Conservation (phyloP, 1,140 invertebrate genomes). For the Odontomachus brunneus region DNA sequence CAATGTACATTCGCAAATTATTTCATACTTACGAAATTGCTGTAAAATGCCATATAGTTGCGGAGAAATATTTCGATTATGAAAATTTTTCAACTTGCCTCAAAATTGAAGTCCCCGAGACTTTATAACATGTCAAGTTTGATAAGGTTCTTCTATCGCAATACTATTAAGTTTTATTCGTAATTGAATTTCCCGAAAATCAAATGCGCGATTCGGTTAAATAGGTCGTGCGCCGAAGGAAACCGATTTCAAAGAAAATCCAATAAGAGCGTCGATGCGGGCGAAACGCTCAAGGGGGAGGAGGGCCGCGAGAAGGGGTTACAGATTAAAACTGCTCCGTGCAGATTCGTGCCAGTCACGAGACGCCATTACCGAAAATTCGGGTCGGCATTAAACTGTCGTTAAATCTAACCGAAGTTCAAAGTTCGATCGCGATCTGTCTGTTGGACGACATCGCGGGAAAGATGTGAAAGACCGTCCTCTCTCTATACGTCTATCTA, state of each 20-base stretch:
- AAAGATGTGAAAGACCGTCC: background rate
- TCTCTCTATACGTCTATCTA: too few relatives aligned
- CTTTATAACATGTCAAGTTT: background rate
- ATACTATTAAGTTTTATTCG: constrained; percentile 20
- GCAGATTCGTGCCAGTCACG: constrained; percentile 51
- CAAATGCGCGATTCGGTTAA: constrained; percentile 36
- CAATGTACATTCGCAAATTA: background rate
- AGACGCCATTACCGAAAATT: constrained; percentile 54
- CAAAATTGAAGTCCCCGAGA: background rate
- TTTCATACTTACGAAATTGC: background rate
- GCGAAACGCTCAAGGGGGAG: background rate
- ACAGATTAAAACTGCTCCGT: constrained; percentile 53
- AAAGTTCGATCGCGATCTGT: constrained; percentile 29
- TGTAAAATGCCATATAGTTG: background rate
- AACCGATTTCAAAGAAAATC: constrained; percentile 46
- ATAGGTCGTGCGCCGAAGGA: constrained; percentile 20
- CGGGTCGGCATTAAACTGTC: constrained; percentile 40
- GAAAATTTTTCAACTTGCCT: background rate
- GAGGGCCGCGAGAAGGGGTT: background rate
- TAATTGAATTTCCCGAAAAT: constrained; percentile 26
- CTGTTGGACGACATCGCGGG: background rate
- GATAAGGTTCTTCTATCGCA: background rate
- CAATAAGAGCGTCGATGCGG: background rate
- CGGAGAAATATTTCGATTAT: background rate
- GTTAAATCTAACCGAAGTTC: constrained; percentile 41